Conservation (phyloP, 2,113 vertebrate genomes). For the Gila orcuttii region DNA sequence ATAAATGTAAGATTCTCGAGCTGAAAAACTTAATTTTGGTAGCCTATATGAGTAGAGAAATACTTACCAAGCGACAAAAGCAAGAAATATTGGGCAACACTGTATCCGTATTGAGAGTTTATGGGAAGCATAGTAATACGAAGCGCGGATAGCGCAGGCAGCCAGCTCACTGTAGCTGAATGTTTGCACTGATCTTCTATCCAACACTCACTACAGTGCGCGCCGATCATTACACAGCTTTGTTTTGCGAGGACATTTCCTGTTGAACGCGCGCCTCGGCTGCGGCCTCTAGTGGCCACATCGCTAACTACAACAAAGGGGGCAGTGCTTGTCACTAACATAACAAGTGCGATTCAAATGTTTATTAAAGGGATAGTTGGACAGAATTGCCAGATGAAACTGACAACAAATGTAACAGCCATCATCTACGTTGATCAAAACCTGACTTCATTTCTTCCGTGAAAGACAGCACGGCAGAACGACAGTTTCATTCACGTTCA, state of each 20-base stretch:
- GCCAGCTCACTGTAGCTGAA: conserved; percentile 54
- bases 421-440: too few relatives aligned
- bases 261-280: conserved; percentile 61
- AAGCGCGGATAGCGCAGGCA: conserved; percentile 34
- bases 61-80: conserved; percentile 72
- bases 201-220: conserved; percentile 49
- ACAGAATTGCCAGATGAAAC: background rate
- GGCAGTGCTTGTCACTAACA: background rate
- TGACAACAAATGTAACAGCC: too few relatives aligned
- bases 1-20: background rate
- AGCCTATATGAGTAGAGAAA: background rate
- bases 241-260: conserved; percentile 52
- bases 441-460: too few relatives aligned
- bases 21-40: conserved; percentile 12
- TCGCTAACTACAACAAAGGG: background rate
- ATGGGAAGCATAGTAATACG: conserved; percentile 64
- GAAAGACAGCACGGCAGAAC: background rate
- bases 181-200: conserved; percentile 16
- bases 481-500: background rate
- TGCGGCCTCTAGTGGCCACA: conserved; percentile 70
- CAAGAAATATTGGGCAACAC: conserved; percentile 63
- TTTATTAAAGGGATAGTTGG: background rate
- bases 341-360: background rate
- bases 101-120: conserved; percentile 55
- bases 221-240: conserved; percentile 1